These are phyloP conservation scores for Nyctereutes procyonoides DNA, from an alignment of 2,113 vertebrate species.

Conservation along the genomic window DNA sequence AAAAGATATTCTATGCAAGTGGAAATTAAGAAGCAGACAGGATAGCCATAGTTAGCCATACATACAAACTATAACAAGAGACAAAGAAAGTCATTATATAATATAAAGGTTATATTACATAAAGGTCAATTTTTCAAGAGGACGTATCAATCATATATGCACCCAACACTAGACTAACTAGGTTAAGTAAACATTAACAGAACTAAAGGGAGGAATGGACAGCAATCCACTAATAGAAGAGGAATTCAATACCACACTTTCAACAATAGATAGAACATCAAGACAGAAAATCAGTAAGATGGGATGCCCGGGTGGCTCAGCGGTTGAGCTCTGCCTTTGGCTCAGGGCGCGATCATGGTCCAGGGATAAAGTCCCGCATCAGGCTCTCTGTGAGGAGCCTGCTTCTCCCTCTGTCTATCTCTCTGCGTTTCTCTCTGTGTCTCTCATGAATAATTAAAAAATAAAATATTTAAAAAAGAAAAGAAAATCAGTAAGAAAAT, in stretches of 20 bases:
- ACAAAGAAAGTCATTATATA: not conserved
- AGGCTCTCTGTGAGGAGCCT: too few relatives aligned
- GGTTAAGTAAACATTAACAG: not conserved
- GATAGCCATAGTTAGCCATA: not conserved
- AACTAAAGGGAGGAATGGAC: not conserved
- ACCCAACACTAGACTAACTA: not conserved
- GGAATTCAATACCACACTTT: not conserved
- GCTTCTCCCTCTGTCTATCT: too few relatives aligned
- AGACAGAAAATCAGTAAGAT: not conserved
- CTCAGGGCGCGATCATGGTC: too few relatives aligned
- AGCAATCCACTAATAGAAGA: not conserved
- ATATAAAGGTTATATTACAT: not conserved
- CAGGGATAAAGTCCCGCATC: too few relatives aligned
- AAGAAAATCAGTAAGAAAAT: not conserved
- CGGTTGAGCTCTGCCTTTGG: too few relatives aligned
- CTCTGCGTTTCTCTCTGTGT: too few relatives aligned
- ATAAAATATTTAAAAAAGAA: too few relatives aligned
- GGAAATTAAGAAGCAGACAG: not conserved
- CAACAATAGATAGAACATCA: not conserved
- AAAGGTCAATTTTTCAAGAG: not conserved
- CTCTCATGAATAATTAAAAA: too few relatives aligned
- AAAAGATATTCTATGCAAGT: not conserved
- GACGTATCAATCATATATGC: not conserved
- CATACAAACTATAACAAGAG: not conserved
- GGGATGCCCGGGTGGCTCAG: too few relatives aligned